Evolutionary conservation across 2,888 invertebrate species (phyloP).

Genomic region (Rhogogaster chlorosoma): DNA sequence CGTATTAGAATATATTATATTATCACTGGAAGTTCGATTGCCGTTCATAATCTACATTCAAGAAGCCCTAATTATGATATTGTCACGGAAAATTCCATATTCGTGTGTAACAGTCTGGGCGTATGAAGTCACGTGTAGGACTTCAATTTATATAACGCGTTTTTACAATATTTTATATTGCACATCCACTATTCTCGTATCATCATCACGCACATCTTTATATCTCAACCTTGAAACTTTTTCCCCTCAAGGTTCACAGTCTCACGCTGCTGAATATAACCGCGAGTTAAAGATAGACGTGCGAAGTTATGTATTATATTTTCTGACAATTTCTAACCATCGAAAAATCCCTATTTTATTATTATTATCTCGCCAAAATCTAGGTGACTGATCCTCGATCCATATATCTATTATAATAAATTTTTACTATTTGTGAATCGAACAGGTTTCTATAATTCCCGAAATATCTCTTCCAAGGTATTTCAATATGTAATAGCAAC

Average conservation of each 20-base stretch:
- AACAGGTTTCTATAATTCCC: not conserved
- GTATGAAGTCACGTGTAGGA: not conserved
- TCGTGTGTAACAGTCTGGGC: not conserved
- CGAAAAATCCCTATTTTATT: not conserved
- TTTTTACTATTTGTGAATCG: not conserved
- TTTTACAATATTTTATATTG: conserved; percentile 34
- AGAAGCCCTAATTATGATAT: not conserved
- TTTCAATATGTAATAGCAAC: not conserved
- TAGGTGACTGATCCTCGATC: not conserved
- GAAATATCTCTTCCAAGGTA: not conserved
- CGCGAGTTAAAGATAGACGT: conserved; percentile 39
- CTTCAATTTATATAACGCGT: conserved; percentile 33
- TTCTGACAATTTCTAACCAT: not conserved
- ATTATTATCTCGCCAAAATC: conserved; percentile 1
- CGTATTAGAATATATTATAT: too few species aligned
- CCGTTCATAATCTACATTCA: not conserved
- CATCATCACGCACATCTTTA: conserved; percentile 24
- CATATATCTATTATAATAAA: not conserved
- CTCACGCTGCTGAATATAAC: conserved; percentile 43
- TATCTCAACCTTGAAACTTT: conserved; percentile 39
- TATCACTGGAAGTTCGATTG: not conserved
- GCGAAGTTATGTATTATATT: conserved; percentile 21
- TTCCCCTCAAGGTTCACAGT: conserved; percentile 30
- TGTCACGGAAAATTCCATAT: conserved; percentile 6
- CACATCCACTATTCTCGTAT: not conserved